Percentiles rank a stretch among this genome's conserved stretches.
These are phyloP conservation scores for Oreochromis niloticus DNA, from an alignment of 2,113 vertebrate genomes.

Conservation along the genomic window DNA sequence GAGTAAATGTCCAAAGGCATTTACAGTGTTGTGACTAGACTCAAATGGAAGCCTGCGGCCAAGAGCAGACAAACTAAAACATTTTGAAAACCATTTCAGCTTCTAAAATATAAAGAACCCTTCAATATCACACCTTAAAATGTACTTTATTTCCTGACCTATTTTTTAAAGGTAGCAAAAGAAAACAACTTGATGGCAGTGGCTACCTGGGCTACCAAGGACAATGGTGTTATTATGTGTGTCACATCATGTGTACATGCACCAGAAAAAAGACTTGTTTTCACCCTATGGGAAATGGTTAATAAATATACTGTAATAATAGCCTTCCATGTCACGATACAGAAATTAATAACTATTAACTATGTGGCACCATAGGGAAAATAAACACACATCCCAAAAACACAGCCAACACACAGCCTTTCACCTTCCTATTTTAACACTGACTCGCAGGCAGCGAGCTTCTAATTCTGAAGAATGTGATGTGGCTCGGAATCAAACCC, in stretches of 20 bases:
- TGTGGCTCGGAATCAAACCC: slow-evolving; percentile 8
- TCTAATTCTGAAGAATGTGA: slow-evolving; percentile 33
- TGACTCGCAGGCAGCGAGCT: not conserved
- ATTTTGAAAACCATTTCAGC: slow-evolving; percentile 46
- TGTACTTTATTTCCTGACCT: not conserved
- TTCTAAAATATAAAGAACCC: slow-evolving; percentile 12
- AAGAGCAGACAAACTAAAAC: slow-evolving; percentile 19
- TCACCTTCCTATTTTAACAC: slow-evolving; percentile 22
- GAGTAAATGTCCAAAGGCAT: slow-evolving; percentile 41
- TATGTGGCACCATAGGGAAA: not conserved
- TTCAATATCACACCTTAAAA: not conserved
- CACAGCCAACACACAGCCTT: not conserved
- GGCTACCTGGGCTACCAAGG: not conserved
- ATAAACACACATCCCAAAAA: not conserved
- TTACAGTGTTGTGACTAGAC: slow-evolving; percentile 39
- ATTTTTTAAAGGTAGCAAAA: not conserved
- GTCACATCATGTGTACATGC: not conserved
- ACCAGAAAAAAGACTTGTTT: not conserved
- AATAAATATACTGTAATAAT: not conserved
- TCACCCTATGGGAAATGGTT: not conserved
- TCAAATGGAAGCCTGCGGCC: slow-evolving; percentile 37
- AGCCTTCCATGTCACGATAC: not conserved
- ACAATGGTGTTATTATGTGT: not conserved
- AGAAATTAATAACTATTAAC: not conserved
- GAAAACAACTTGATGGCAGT: not conserved